Conservation (phyloP, 2,797 vertebrate species). For the Acanthornis magna region DNA sequence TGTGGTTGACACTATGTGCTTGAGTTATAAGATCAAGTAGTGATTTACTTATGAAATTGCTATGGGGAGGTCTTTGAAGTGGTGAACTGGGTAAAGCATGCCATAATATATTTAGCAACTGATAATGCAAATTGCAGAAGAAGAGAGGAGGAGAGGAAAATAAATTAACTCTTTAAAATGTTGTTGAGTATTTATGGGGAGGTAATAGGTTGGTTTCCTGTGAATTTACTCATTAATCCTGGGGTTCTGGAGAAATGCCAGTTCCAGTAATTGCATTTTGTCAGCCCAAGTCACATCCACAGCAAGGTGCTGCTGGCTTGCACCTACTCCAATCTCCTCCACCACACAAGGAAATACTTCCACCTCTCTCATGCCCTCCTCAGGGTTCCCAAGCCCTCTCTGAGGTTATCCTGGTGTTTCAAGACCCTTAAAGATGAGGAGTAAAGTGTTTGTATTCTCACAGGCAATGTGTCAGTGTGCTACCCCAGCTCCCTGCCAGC, state of each 20-base stretch:
- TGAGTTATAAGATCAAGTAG: not conserved
- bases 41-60: not conserved
- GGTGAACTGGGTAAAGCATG: not conserved
- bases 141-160: not conserved
- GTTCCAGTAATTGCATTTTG: not conserved
- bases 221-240: not conserved
- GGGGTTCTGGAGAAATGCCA: not conserved
- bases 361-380: not conserved
- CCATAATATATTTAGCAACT: not conserved
- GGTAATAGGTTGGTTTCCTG: not conserved
- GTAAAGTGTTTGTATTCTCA: not conserved
- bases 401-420: not conserved
- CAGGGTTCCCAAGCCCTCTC: not conserved
- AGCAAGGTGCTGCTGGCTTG: not conserved
- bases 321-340: not conserved
- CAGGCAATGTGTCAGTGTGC: fast-evolving
- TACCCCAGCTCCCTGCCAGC: fast-evolving
- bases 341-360: fast-evolving
- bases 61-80: not conserved
- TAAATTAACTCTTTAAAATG: constrained; percentile 20
- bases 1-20: not conserved
- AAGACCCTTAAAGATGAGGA: not conserved
- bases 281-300: fast-evolving
- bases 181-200: not conserved
- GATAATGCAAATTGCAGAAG: not conserved